Evolutionary conservation across 2,113 vertebrate species (phyloP), one percentile per base, ranked within the genome.

Genomic region (Marcusenius ussheri): DNA sequence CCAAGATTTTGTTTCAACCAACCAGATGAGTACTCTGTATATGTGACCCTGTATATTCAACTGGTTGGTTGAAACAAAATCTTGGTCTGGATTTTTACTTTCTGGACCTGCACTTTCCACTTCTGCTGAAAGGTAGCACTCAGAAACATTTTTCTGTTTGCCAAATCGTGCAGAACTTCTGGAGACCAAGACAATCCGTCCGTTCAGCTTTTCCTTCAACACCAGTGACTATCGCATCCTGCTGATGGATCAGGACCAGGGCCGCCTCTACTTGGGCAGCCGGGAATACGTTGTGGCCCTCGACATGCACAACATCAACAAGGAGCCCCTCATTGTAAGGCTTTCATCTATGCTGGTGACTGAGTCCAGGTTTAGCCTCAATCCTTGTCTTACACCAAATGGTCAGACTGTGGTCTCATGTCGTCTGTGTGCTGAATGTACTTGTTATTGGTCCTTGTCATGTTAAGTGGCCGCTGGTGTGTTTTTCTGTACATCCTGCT

Each of bases 221-320:
- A 93, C 91, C 31, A 93, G 92, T 3, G 93, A 92, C 90, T 94
- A 92, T 47, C 91, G 93, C 13, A 93, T 94, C 87, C 90, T 94
- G n/a, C 87, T 92, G 70, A 84, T 94, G 88, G 93, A 94, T 88
- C 93, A 94, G 89, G 93, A 94, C 90, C 93, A 93, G 89, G 93
- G 91, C 13, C 91, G 93, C 47, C 88, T 94, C 87, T 94, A 93
- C 56, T 70, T 94, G 53, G 93, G 93, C 4, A 91, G 91, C 70
- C 91, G 90, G 0, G 93, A 94, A 77, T 93, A 92, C 53, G 62
- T 94, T 58, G 89, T 94, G 83, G 91, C 93, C 2, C 90, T 94
- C 6, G 92, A 93, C 89, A 91, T 93, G 6, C 92, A 93, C 62
- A 94, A 94, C 88, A 91, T 94, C 91, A 93, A 93, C 90, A 91